phyloP scores from a whole-genome alignment of 2,888 invertebrate genomes.

The Drosophila barbarae region DNA sequence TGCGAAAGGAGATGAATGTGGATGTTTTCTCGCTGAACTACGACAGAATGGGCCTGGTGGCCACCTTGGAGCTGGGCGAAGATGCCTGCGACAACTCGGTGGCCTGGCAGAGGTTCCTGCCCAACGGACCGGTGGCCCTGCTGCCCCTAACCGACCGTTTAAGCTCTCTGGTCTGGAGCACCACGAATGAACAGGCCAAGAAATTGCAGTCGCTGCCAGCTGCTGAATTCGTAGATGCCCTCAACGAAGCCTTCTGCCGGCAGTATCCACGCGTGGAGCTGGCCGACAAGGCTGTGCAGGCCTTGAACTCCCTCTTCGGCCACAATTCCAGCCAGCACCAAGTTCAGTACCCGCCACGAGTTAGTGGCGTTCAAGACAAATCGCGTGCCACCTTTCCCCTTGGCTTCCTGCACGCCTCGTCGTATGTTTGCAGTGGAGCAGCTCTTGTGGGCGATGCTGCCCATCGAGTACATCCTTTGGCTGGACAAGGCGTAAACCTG shows the following conservation, averaged over 20 bases:
- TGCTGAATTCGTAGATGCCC: conserved; percentile 90
- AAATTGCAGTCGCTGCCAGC: conserved; percentile 85
- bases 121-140: conserved; percentile 94
- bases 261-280: conserved; percentile 76
- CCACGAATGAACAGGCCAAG: conserved; percentile 87
- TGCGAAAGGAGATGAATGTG: conserved; percentile 89
- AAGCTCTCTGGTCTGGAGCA: conserved; percentile 98
- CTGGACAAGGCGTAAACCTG: conserved; percentile 98
- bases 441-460: conserved; percentile 94
- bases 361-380: conserved; percentile 71
- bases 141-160: conserved; percentile 88
- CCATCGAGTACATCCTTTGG: conserved; percentile 95
- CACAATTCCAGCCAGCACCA: conserved; percentile 71
- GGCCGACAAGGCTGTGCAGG: conserved; percentile 79
- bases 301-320: conserved; percentile 80
- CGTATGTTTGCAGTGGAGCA: conserved; percentile 90
- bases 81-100: conserved; percentile 87
- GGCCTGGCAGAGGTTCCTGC: conserved; percentile 98
- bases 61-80: conserved; percentile 90
- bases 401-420: conserved; percentile 92
- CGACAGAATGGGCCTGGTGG: conserved; percentile 94
- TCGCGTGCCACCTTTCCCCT: conserved; percentile 93
- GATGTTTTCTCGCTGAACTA: conserved; percentile 91
- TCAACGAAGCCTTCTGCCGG: conserved; percentile 88
- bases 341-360: conserved; percentile 78